These are phyloP conservation scores for Seriola aureovittata DNA, from an alignment of 2,113 vertebrate species.

Conservation along the genomic window DNA sequence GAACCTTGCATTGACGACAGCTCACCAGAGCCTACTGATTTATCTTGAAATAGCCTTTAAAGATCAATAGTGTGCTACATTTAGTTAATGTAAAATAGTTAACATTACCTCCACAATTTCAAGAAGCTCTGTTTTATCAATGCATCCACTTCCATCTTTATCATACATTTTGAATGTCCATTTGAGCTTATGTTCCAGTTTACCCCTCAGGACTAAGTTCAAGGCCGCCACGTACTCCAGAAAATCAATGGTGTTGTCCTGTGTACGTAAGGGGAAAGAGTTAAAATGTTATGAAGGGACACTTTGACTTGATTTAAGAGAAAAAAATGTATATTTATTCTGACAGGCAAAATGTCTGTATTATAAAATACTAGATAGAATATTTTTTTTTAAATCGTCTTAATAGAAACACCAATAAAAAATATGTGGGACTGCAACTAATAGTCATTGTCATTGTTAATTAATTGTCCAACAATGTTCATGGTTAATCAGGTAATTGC, in stretches of 20 bases:
- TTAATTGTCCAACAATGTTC: not conserved
- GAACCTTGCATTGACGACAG: not conserved
- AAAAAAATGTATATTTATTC: constrained; percentile 10
- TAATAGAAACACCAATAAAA: not conserved
- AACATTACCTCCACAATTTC: constrained; percentile 93
- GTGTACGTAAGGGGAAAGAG: constrained; percentile 16
- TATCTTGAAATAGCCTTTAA: not conserved
- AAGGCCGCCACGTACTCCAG: constrained; percentile 95
- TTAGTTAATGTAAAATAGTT: not conserved
- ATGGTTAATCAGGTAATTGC: not conserved
- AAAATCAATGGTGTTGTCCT: constrained; percentile 98
- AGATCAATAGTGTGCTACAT: not conserved
- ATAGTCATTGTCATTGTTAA: not conserved
- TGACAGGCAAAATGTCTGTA: not conserved
- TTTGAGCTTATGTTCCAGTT: constrained; percentile 95
- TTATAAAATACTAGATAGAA: not conserved
- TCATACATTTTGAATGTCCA: constrained; percentile 99
- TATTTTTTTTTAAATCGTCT: not conserved
- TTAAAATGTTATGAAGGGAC: constrained; percentile 7
- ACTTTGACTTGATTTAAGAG: not conserved
- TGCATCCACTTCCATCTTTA: constrained; percentile 95
- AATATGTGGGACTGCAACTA: not conserved
- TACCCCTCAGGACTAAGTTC: constrained; percentile 93
- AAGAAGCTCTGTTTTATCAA: constrained; percentile 93
- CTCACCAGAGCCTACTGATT: constrained; percentile 4